Base-by-base conservation (phyloP, 2,113 vertebrate genomes). In the Oreochromis niloticus region DNA sequence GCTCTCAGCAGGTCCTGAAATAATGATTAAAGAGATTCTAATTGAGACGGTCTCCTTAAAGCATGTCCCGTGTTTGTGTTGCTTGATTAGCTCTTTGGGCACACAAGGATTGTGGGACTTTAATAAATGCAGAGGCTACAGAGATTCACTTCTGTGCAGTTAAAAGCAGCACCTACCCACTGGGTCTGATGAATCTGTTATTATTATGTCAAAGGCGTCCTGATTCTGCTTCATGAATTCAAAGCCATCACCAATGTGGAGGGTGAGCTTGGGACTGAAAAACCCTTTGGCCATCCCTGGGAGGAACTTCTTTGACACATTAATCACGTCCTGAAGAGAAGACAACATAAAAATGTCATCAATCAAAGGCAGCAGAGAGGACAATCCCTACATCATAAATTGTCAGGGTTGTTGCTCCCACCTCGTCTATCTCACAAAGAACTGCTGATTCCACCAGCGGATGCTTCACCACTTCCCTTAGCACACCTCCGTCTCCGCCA, bases 201-300 rank as follows among this genome's bases (percentile, higher is more conserved):
- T 99, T 92, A 99, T 99, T 66, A 99, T 93, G 27, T 99, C 99
- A 6, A 99, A 99, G 61, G 98, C 98, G 80, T 99, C 97, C 95
- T 99, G 98, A 94, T 99, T 99, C 95, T 98, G 97, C 86, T 99
- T 99, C 98, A 99, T 99, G 93, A 99, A 99, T 91, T 99, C 98
- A 94, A 99, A 99, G 36, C 99, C 99, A 1, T 99, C 99, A 2
- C 98, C 98, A 3, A 99, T 97, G 0, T 99, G 97, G 30, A 99
- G 95, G 63, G 97, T 99, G 82, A 99, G 96, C 88, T 99, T 99
- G 24, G 98, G 97, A 41, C 98, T 99, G 85, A 97, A 97, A 93
- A 98, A 99, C 2, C 98, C 98, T 84, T 98, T 94, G 4, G 98
- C 98, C 99, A 99, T 99, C 36, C 98, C 97, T 0, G 98, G 99